Evolutionary conservation across 2,888 invertebrate genomes (phyloP).

Genomic region (Lasioglossum calceatum): DNA sequence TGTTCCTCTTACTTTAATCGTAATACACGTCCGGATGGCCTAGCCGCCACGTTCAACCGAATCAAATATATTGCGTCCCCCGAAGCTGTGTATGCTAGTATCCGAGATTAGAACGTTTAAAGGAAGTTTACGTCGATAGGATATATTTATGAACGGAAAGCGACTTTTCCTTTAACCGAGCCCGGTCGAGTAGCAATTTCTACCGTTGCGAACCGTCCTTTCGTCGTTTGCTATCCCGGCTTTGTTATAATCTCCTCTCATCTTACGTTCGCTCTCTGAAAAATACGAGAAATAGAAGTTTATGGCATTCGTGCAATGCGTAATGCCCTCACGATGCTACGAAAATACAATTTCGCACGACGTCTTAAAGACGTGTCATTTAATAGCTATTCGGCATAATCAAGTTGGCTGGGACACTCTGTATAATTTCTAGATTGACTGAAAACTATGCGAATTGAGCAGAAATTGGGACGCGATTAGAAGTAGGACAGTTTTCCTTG

Average conservation of each 20-base stretch:
- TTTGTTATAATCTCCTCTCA: not conserved
- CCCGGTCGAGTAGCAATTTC: not conserved
- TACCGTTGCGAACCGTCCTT: not conserved
- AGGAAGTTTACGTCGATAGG: conserved; percentile 22
- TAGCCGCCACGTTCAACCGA: conserved; percentile 35
- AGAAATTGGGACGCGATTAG: too few relatives aligned
- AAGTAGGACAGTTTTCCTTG: conserved; percentile 24
- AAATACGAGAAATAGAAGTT: too few relatives aligned
- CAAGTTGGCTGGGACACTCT: too few relatives aligned
- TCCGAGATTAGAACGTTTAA: conserved; percentile 26
- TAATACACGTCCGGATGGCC: conserved; percentile 26
- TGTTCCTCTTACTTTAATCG: conserved; percentile 46
- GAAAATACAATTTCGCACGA: not conserved
- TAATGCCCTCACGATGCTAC: not conserved
- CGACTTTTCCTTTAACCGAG: not conserved
- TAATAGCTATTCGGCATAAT: too few relatives aligned
- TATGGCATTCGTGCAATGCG: not conserved
- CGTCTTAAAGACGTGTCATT: too few relatives aligned
- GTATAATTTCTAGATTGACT: too few relatives aligned
- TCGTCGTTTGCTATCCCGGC: not conserved
- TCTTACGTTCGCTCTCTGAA: not conserved
- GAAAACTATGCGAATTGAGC: too few relatives aligned
- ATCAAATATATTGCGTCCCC: conserved; percentile 49
- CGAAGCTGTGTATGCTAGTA: conserved; percentile 34
- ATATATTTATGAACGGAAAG: conserved; percentile 10